Evolutionary conservation across 2,113 vertebrate genomes (phyloP), one percentile per base, ranked within the genome.

Genomic region (Gobio gobio): DNA sequence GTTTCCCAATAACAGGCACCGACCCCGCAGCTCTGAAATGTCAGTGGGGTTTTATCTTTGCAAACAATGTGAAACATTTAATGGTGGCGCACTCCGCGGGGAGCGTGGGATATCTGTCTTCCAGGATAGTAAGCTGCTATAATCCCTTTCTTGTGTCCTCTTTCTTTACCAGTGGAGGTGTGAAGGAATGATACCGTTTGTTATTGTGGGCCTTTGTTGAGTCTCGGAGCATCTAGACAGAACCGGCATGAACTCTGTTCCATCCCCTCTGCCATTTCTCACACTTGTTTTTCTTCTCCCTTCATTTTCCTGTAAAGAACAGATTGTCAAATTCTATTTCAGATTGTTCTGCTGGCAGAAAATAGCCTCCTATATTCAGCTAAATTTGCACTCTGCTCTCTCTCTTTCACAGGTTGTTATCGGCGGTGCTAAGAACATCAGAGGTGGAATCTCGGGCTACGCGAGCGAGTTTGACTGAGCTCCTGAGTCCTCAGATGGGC

Each of bases 401-500:
- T 47, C 22, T 47, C 16, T 63, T 5, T 72, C 24, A 0, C 94
- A 99, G 98, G 95, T 94, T 99, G 83, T 93, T 99, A 86, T 98
- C 98, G 59, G 97, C 97, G 0, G 94, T 99, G 89, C 90, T 99
- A 85, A 95, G 98, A 92, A 97, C 97, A 20, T 99, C 98, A 47
- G 98, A 99, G 94, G 98, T 99, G 68, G 98, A 99, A 91, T 99
- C 97, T 86, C 94, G 97, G 90, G 98, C 98, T 82, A 98, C 97
- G 86, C 96, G 97, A 90, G 98, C 98, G 68, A 96, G 97, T 88
- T 95, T 99, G 85, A 99, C 96, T 0, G 94, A 96, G 89, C 96
- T 99, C 83, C 94, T 99, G 87, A 99, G 98, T 88, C 98, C 98
- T 3, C 98, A 99, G 92, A 99, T 99, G 98, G 98, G 97, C 24